These are phyloP conservation scores for Cyprinodon diabolis DNA, from an alignment of 2,797 vertebrate genomes.

Conservation along the genomic window DNA sequence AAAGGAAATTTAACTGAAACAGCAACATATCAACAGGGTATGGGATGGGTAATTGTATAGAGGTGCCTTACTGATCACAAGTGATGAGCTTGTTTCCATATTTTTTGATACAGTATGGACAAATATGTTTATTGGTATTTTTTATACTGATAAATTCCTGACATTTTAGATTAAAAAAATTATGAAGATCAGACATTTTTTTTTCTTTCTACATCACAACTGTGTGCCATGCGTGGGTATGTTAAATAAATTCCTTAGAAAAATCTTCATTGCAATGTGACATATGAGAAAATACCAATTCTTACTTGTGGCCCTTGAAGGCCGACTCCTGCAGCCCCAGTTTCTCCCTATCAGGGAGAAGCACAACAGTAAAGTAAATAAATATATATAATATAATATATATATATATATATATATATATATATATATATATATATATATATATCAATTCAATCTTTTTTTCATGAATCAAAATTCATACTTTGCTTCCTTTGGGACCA, in stretches of 20 bases:
- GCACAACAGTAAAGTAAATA: background rate
- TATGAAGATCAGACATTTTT: background rate
- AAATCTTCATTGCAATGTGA: background rate
- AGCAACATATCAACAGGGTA: background rate
- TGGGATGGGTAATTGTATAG: background rate
- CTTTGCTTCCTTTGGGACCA: conserved; percentile 88
- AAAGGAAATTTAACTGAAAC: background rate
- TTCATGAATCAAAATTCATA: conserved; percentile 50
- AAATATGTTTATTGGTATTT: background rate
- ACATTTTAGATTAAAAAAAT: background rate
- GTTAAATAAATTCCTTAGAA: background rate
- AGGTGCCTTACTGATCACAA: background rate
- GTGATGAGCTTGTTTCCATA: no score
- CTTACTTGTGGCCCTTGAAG: conserved; percentile 75
- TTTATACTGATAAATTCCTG: background rate
- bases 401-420: background rate
- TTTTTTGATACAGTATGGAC: background rate
- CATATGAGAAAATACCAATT: background rate
- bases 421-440: conserved; percentile 1
- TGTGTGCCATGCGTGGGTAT: background rate
- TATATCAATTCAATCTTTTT: background rate
- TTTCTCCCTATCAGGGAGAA: conserved; percentile 68
- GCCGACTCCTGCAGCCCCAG: conserved; percentile 69
- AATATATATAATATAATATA: conserved; percentile 3
- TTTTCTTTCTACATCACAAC: background rate